A percentile compares a stretch with the other conserved stretches of the same genome.
Evolutionary conservation across 2,888 invertebrate genomes (phyloP).

Genomic region (Scrobipalpa atriplicella): DNA sequence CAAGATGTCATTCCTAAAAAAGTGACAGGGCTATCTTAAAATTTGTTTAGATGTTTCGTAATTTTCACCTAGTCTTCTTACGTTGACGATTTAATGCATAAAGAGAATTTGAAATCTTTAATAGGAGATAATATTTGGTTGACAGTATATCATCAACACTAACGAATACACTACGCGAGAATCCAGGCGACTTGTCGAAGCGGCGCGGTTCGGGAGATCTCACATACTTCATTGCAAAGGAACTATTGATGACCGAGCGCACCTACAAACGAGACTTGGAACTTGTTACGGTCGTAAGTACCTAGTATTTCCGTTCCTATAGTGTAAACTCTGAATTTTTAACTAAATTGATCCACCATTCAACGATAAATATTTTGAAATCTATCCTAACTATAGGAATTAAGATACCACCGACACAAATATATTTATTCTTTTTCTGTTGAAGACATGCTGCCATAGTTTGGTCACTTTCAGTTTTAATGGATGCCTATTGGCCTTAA

Average conservation of each 20-base stretch:
- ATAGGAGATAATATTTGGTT: background rate
- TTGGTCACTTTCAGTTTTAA: too few species aligned
- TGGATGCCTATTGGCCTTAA: too few species aligned
- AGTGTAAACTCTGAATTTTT: too few species aligned
- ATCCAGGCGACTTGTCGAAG: constrained; percentile 49
- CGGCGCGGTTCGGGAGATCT: constrained; percentile 61
- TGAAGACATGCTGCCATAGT: too few species aligned
- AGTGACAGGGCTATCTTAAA: too few species aligned
- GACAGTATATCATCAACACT: constrained; percentile 64
- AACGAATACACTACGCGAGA: constrained; percentile 53
- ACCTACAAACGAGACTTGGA: constrained; percentile 97
- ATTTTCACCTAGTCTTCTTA: too few species aligned
- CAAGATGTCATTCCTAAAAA: too few species aligned
- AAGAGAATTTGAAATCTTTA: background rate
- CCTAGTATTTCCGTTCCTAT: background rate
- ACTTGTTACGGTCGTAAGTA: constrained; percentile 92
- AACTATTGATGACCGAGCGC: constrained; percentile 97
- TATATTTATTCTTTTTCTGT: too few species aligned
- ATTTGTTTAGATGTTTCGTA: background rate
- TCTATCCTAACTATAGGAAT: too few species aligned
- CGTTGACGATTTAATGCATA: background rate
- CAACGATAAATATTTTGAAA: background rate
- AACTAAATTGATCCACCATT: background rate
- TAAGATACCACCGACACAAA: too few species aligned
- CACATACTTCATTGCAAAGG: constrained; percentile 93